These are phyloP conservation scores for Dendrolimus kikuchii DNA, from an alignment of 1,140 invertebrate genomes.

Conservation along the genomic window DNA sequence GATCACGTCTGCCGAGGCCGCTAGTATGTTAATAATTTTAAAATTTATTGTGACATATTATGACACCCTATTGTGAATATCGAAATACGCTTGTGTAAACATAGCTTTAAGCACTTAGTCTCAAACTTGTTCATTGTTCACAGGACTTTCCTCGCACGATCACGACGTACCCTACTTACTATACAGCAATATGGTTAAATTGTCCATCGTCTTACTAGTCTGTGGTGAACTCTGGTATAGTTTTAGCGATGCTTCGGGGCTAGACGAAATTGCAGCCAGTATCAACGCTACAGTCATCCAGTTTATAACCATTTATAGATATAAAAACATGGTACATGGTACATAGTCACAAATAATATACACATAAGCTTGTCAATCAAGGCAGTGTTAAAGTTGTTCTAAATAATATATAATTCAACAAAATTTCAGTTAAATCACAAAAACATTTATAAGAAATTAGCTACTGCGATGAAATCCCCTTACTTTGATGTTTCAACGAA, in stretches of 20 bases:
- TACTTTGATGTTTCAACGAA: conserved; percentile 36
- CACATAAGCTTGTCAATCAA: too few relatives aligned
- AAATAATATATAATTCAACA: background rate
- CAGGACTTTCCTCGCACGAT: conserved; percentile 34
- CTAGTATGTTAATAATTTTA: too few relatives aligned
- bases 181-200: conserved; percentile 30
- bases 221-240: conserved; percentile 33
- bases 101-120: too few relatives aligned
- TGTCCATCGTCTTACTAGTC: conserved; percentile 29
- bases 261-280: conserved; percentile 34
- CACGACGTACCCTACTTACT: conserved; percentile 20
- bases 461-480: conserved; percentile 31
- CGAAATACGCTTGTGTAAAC: too few relatives aligned
- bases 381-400: background rate
- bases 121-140: conserved; percentile 2
- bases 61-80: too few relatives aligned
- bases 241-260: conserved; percentile 14
- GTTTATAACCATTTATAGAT: conserved; percentile 35
- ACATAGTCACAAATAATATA: background rate
- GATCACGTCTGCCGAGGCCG: too few relatives aligned
- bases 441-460: conserved; percentile 33
- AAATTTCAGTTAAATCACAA: conserved; percentile 27
- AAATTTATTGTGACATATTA: too few relatives aligned
- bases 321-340: conserved; percentile 33
- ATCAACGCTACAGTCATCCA: conserved; percentile 38